Conservation (phyloP, 1,140 invertebrate genomes). For the Oreohelix idahoensis region DNA sequence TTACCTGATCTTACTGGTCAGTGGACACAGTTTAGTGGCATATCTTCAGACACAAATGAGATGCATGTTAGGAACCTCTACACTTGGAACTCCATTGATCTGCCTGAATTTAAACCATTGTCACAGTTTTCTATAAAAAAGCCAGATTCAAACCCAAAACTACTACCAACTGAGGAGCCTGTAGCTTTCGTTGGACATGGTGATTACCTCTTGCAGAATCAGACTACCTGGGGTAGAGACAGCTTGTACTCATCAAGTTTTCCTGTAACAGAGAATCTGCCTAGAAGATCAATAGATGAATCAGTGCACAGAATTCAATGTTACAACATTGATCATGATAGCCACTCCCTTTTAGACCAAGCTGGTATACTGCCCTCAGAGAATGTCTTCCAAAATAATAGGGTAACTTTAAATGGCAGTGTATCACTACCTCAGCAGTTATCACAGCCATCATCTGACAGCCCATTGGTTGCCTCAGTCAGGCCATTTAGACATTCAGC, state of each 20-base stretch:
- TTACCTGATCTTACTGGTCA: too few species aligned
- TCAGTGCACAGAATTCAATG: neutral
- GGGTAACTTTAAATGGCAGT: neutral
- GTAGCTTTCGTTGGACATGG: neutral
- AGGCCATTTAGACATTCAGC: neutral
- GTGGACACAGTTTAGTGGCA: constrained; percentile 27
- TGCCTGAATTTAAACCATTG: constrained; percentile 8
- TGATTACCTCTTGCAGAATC: neutral
- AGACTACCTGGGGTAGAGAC: neutral
- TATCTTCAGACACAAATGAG: neutral
- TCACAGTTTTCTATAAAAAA: neutral
- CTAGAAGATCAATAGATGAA: neutral
- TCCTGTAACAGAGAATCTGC: neutral
- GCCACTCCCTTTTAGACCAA: neutral
- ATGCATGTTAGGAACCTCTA: neutral
- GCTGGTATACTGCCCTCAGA: too few species aligned
- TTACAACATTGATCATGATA: neutral
- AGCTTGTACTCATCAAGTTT: neutral
- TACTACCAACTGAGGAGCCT: too few species aligned
- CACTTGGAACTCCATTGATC: constrained; percentile 19
- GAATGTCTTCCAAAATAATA: neutral
- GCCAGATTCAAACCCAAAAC: too few species aligned
- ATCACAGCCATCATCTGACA: neutral
- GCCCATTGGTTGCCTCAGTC: neutral
- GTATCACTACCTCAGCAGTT: neutral